Conservation (phyloP, 2,888 invertebrate species). For the Macaria liturata region DNA sequence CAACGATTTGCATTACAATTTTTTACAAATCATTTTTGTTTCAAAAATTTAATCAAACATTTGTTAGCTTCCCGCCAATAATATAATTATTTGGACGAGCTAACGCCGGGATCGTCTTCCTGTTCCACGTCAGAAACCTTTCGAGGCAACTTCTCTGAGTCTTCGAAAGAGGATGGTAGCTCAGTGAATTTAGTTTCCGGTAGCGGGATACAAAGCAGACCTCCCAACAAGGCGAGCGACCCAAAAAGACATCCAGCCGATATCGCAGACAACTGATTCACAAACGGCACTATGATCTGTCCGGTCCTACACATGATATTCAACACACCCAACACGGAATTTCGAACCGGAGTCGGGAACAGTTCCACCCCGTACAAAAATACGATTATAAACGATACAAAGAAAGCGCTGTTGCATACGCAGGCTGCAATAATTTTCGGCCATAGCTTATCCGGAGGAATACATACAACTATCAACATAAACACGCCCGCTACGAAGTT, state of each 20-base stretch:
- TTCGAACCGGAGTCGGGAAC: constrained; percentile 93
- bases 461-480: constrained; percentile 53
- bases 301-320: constrained; percentile 92
- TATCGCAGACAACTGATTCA: constrained; percentile 81
- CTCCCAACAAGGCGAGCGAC: constrained; percentile 84
- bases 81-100: no score
- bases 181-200: constrained; percentile 81
- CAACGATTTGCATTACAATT: no score
- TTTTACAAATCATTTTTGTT: no score
- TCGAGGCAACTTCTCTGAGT: constrained; percentile 44
- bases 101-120: no score
- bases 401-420: constrained; percentile 89
- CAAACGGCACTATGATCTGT: constrained; percentile 90
- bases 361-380: constrained; percentile 93
- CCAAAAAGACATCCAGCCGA: constrained; percentile 84
- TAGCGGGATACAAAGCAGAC: constrained; percentile 84
- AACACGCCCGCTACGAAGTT: constrained; percentile 66
- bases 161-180: constrained; percentile 60
- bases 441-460: constrained; percentile 58
- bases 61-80: no score
- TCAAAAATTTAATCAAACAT: no score
- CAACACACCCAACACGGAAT: constrained; percentile 90
- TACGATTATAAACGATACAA: constrained; percentile 90
- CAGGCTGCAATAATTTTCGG: constrained; percentile 84
- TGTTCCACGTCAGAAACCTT: neutral